Evolutionary conservation across 2,888 invertebrate species (phyloP).

Genomic region (Andricus curvator): DNA sequence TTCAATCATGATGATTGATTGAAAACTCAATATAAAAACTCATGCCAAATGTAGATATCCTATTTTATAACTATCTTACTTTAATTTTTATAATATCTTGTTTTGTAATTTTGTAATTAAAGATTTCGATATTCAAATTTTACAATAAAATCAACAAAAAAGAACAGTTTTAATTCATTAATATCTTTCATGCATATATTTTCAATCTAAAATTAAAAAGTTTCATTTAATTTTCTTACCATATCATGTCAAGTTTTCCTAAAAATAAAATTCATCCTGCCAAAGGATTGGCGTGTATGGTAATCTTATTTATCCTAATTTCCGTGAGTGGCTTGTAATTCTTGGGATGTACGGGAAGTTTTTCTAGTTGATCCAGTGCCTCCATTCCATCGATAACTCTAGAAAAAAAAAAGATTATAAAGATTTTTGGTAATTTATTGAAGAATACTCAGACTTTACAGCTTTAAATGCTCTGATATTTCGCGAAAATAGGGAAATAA

Average conservation of each 20-base stretch:
- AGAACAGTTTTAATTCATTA: neutral
- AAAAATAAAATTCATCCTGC: slow-evolving; percentile 82
- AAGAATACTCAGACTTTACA: slow-evolving; percentile 2
- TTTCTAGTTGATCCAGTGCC: slow-evolving; percentile 96
- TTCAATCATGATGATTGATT: slow-evolving; percentile 89
- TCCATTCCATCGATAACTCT: slow-evolving; percentile 99
- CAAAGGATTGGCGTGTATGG: slow-evolving; percentile 98
- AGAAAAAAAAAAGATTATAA: slow-evolving; percentile 73
- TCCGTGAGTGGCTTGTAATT: slow-evolving; percentile 93
- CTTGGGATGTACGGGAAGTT: slow-evolving; percentile 95
- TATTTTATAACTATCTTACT: slow-evolving; percentile 11
- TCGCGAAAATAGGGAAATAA: too few relatives aligned
- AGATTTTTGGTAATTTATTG: neutral
- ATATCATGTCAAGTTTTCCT: neutral
- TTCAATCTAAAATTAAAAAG: neutral
- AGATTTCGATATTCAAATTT: neutral
- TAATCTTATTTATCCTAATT: slow-evolving; percentile 91
- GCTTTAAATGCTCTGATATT: too few relatives aligned
- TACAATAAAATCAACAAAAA: neutral
- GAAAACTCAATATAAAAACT: slow-evolving; percentile 80
- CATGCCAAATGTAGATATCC: neutral
- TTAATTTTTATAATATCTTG: slow-evolving; percentile 15
- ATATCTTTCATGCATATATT: neutral
- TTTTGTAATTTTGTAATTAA: slow-evolving; percentile 24
- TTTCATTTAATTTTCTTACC: neutral